phyloP scores from a whole-genome alignment of 2,888 invertebrate genomes.

The Gymnoscelis rufifasciata region DNA sequence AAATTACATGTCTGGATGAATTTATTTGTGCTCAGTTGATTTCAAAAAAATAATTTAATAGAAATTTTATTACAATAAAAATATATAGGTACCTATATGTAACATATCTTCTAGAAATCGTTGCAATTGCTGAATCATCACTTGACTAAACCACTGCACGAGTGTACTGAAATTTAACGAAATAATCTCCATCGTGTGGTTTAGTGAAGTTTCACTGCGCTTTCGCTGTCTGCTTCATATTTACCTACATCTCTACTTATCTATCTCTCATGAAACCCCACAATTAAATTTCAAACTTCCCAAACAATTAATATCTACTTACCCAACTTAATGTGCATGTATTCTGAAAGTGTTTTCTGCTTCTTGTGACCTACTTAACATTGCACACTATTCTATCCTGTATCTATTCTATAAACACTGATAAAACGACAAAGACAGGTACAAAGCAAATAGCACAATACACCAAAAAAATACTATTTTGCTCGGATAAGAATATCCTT shows the following conservation, averaged over 20 bases:
- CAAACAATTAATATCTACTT: too few relatives aligned
- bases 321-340: too few relatives aligned
- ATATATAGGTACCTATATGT: too few relatives aligned
- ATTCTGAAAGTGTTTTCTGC: too few relatives aligned
- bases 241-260: conserved; percentile 11
- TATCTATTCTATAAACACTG: not conserved
- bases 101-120: not conserved
- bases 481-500: not conserved
- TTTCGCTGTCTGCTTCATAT: conserved; percentile 32
- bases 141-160: conserved; percentile 15
- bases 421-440: not conserved
- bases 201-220: conserved; percentile 29
- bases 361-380: not conserved
- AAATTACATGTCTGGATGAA: too few relatives aligned
- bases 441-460: too few relatives aligned
- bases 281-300: not conserved
- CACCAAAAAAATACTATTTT: not conserved
- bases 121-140: conserved; percentile 16
- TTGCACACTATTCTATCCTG: not conserved
- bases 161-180: not conserved
- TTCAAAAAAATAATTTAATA: too few relatives aligned
- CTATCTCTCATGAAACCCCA: not conserved
- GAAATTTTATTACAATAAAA: too few relatives aligned
- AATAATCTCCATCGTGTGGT: conserved; percentile 15
- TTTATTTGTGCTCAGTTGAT: too few relatives aligned